A percentile compares a stretch with the other conserved stretches of the same genome.
These are phyloP conservation scores for Drosophila saltans DNA, from an alignment of 1,140 invertebrate genomes.

Conservation along the genomic window DNA sequence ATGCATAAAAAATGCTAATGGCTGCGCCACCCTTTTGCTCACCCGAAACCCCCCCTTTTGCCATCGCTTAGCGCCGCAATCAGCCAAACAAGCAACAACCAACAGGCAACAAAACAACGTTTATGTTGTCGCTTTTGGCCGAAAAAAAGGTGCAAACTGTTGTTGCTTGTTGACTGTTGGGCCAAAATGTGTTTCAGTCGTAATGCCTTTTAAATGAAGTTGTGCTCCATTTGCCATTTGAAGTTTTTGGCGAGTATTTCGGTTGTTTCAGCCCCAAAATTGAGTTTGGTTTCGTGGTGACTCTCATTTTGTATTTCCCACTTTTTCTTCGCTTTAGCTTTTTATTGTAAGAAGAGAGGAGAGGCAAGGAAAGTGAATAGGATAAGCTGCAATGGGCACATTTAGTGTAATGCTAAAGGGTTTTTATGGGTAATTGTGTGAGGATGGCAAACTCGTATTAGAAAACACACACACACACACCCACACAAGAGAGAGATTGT, in stretches of 20 bases:
- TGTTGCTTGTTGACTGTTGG: conserved; percentile 54
- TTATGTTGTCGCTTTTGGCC: conserved; percentile 70
- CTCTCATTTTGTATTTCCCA: conserved; percentile 10
- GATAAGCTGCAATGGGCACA: conserved; percentile 65
- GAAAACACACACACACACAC: background rate
- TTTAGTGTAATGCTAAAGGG: conserved; percentile 71
- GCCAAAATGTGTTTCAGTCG: conserved; percentile 59
- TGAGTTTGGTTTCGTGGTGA: conserved; percentile 52
- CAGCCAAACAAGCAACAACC: conserved; percentile 5
- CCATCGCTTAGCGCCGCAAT: conserved; percentile 4
- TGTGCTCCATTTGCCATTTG: conserved; percentile 79
- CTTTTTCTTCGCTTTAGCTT: background rate
- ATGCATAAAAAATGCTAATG: conserved; percentile 80
- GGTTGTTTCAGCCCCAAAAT: conserved; percentile 69
- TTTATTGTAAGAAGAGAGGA: conserved; percentile 1
- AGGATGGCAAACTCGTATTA: conserved; percentile 49
- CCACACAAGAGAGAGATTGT: conserved; percentile 35
- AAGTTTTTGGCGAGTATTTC: conserved; percentile 68
- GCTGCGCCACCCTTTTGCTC: conserved; percentile 20
- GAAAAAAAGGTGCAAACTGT: conserved; percentile 76
- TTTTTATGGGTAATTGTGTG: conserved; percentile 73
- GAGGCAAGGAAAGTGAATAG: conserved; percentile 10
- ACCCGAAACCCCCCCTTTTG: background rate
- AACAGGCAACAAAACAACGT: conserved; percentile 41
- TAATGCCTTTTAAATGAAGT: conserved; percentile 81